Percentiles rank a stretch among this genome's conserved stretches.
phyloP scores from a whole-genome alignment of 64 coral and sea anemone genomes.

The Stichodactyla helianthus region DNA sequence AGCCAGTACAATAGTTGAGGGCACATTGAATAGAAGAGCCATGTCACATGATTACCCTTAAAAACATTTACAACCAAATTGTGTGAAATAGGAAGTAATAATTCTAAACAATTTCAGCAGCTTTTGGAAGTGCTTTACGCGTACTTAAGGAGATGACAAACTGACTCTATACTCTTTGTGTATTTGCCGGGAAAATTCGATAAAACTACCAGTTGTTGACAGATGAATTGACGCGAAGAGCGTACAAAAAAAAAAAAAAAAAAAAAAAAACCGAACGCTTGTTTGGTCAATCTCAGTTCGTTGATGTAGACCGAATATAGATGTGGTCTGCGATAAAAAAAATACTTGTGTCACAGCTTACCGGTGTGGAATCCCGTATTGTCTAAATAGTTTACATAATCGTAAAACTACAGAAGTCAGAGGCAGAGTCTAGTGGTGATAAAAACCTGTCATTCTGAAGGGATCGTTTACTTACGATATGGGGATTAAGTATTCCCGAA shows the following conservation, averaged over 20 bases:
- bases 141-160: constrained; percentile 29
- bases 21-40: constrained; percentile 46
- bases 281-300: not conserved
- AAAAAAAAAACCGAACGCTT: too few species aligned
- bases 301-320: not conserved
- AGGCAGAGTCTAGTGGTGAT: not conserved
- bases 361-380: not conserved
- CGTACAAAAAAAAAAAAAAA: not conserved
- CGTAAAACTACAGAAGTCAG: constrained; percentile 15
- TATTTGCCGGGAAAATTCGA: constrained; percentile 1
- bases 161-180: not conserved
- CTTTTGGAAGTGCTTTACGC: constrained; percentile 13
- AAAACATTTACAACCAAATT: constrained; percentile 26
- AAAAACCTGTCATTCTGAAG: constrained; percentile 19
- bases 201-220: constrained; percentile 27
- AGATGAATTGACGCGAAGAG: constrained; percentile 14
- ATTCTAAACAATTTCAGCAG: constrained; percentile 13
- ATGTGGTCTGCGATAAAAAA: constrained; percentile 3
- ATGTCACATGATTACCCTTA: constrained; percentile 23
- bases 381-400: constrained; percentile 62
- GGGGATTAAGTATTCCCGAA: constrained; percentile 19
- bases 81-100: constrained; percentile 25
- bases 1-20: constrained; percentile 46
- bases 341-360: not conserved
- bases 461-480: constrained; percentile 22